Evolutionary conservation across 2,888 invertebrate genomes (phyloP).

Genomic region (Acanthosepion pharaonis): DNA sequence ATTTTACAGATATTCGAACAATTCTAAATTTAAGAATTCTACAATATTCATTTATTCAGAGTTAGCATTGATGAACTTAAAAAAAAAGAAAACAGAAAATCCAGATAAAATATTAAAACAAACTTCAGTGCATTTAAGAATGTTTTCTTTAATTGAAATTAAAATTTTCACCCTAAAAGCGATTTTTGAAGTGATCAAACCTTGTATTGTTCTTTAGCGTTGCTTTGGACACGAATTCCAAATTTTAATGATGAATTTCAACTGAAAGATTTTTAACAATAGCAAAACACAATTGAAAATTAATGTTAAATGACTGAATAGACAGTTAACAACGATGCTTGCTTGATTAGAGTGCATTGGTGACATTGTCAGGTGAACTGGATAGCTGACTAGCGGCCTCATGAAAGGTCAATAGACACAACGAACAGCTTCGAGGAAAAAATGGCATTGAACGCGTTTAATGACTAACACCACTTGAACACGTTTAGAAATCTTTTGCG

Average conservation of each 20-base stretch:
- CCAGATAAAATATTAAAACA: neutral
- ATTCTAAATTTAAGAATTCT: too few relatives aligned
- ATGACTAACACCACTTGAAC: neutral
- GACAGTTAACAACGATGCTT: neutral
- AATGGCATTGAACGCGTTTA: neutral
- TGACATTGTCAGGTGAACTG: neutral
- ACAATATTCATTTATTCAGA: neutral
- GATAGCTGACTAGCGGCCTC: neutral
- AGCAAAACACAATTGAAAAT: neutral
- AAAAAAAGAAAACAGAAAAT: neutral
- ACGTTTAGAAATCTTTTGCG: neutral
- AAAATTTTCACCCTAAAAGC: neutral
- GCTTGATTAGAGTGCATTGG: neutral
- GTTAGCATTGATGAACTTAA: neutral
- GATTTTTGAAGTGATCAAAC: neutral
- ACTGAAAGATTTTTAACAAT: neutral
- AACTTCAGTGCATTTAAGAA: too few relatives aligned
- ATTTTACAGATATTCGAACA: too few relatives aligned
- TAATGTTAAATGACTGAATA: neutral
- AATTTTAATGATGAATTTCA: constrained; percentile 1
- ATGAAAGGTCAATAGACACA: neutral
- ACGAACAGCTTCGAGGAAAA: neutral
- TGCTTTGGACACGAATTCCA: neutral
- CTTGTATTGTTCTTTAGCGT: neutral
- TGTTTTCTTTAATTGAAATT: too few relatives aligned